Evolutionary conservation across 2,113 vertebrate species (phyloP), one percentile per base, ranked within the genome.

Genomic region (Vimba vimba): DNA sequence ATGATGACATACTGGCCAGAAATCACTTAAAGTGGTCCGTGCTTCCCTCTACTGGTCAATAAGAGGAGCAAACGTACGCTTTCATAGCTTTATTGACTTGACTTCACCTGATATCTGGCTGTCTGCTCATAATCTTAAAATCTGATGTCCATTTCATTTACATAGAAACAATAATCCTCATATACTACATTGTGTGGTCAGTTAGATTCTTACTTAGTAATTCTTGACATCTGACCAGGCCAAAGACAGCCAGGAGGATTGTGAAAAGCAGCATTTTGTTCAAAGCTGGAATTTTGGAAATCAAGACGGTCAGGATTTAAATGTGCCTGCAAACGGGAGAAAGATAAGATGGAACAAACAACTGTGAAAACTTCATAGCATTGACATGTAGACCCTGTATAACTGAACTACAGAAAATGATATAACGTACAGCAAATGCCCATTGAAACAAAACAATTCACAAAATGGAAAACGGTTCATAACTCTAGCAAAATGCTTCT

Each of bases 161-260:
- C 23, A 5, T 43, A 13, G 69, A 73, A 43, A 73, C 33, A 75
- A n/a, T 1, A 7, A 75, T 27, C 43, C 21, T 73, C 4, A 45
- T 39, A 7, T 50, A 19, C 47, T 33, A 25, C 6, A 11, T 77
- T 9, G 4, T 21, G 23, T 2, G 17, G 57, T 21, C 60, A 10
- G 39, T 64, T 80, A 15, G 39, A 45, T 47, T 94, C 95, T 95
- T 94, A 94, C 91, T 94, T 91, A 90, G 90, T 80, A 94, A 86
- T 79, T 92, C 93, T 86, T 96, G 92, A 85, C 91, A 90, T n/a
- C 89, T 91, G 83, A 78, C 86, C 81, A 85, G 33, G 90, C 82
- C 91, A 55, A 91, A 86, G 52, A 94, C 52, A 85, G 50, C 84
- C 87, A 93, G 25, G 11, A 96, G 86, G 43, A 90, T 82, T 25